Evolutionary conservation across 2,888 invertebrate genomes (phyloP).

Genomic region (Sarcophaga caerulescens): DNA sequence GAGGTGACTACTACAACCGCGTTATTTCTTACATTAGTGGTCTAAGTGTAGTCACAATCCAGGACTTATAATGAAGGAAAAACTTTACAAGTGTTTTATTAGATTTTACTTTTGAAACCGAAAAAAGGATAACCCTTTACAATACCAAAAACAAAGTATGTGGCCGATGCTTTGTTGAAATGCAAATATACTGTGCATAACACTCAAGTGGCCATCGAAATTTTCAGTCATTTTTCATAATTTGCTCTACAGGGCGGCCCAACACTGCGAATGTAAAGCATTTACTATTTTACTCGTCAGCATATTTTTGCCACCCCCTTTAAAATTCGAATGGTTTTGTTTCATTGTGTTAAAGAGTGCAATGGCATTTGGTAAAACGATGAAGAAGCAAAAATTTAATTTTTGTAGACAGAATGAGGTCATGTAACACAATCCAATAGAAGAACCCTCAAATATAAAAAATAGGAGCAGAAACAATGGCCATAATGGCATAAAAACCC

Average conservation of each 20-base stretch:
- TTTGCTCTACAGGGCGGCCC: background rate
- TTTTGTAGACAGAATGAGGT: constrained; percentile 65
- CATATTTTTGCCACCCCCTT: no score
- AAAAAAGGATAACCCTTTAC: no score
- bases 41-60: background rate
- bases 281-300: no score
- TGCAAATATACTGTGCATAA: constrained; percentile 50
- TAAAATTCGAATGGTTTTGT: no score
- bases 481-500: constrained; percentile 19
- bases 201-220: background rate
- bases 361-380: constrained; percentile 25
- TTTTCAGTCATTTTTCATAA: background rate
- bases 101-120: no score
- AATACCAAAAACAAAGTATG: no score
- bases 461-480: constrained; percentile 26
- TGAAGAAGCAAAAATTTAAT: constrained; percentile 56
- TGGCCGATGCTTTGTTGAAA: constrained; percentile 24
- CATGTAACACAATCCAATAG: constrained; percentile 56
- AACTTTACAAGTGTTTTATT: no score
- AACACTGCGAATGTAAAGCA: background rate
- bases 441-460: constrained; percentile 28
- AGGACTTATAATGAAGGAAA: no score
- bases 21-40: background rate
- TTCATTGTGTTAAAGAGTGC: background rate
- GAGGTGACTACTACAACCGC: no score